Base-by-base conservation (phyloP, 2,888 invertebrate genomes). In the Trichopria drosophilae region DNA sequence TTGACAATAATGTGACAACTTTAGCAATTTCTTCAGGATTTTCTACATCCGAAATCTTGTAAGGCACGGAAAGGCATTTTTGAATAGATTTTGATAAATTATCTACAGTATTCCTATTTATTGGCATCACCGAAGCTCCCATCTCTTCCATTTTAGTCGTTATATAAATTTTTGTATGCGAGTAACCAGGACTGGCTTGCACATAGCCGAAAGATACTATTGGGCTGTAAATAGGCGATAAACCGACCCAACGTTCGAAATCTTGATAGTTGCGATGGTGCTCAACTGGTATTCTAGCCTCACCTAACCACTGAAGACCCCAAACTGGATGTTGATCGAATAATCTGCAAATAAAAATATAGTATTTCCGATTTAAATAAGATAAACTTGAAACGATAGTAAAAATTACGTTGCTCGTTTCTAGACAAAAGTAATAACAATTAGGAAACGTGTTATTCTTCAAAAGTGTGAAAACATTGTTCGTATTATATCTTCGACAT, bases 241-340 rank as follows among this genome's bases (percentile, higher is more conserved):
- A 44, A 2, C 64, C 64, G 16, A 75, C 61, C 75, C 75, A 75
- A 7, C 71, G 63, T 53, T 75, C 75, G 1, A 75, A 59, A 22
- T 75, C 71, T 34, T 74, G 72, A 51, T 71, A 67, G 55, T 68
- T 67, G 9, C 65, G 58, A 16, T 71, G 62, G 44, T 61, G 62
- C 42, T 75, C 74, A 6, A 75, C 44, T 1, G 73, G 72, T 24
- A 75, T 65, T 6, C 60, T 62, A 1, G 73, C 63, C 53, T 75
- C 74, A 1, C 75, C 75, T 5, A 75, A 59, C 74, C 75, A 75
- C 18, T 75, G 74, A 3, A 65, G 57, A 12, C 75, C 75, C 74
- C 75, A 75, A 3, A 71, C 63, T 4, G 75, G 75, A 55, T 75
- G 75, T 31, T 72, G 70, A 52, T 75, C 75, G 18, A 66, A 75